Evolutionary conservation across 64 coral and sea anemone species (phyloP).

Genomic region (Acropora tenuis): DNA sequence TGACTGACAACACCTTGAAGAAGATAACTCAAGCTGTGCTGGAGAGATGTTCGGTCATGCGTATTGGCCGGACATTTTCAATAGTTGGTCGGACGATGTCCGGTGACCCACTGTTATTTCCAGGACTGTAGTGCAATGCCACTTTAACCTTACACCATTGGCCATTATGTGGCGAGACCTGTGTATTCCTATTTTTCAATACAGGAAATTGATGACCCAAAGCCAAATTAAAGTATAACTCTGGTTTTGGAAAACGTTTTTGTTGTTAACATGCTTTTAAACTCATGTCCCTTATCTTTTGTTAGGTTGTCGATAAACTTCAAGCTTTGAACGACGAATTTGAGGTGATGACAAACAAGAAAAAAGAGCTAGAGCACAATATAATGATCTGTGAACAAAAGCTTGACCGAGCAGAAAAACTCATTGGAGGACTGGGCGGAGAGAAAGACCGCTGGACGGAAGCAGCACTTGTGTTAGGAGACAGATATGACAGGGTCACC

Average conservation of each 20-base stretch:
- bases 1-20: no score
- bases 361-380: slow-evolving; percentile 93
- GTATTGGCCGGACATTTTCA: no score
- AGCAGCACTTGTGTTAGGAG: slow-evolving; percentile 75
- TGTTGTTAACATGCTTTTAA: background rate
- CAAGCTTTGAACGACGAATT: slow-evolving; percentile 99
- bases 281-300: background rate
- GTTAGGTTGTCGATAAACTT: slow-evolving; percentile 94
- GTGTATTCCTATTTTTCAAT: no score
- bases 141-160: no score
- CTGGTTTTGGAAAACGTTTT: background rate
- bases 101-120: no score
- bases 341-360: slow-evolving; percentile 94
- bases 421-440: slow-evolving; percentile 98
- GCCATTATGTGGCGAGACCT: no score
- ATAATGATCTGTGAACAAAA: slow-evolving; percentile 97
- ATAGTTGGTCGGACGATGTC: no score
- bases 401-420: slow-evolving; percentile 95
- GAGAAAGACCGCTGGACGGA: slow-evolving; percentile 99
- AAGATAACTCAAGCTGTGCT: no score
- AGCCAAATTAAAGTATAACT: no score
- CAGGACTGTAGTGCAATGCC: no score
- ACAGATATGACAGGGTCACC: slow-evolving; percentile 95
- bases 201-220: no score
- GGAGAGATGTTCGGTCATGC: no score